These are phyloP conservation scores for Apteryx owenii DNA, from an alignment of 2,113 vertebrate species.

Conservation along the genomic window DNA sequence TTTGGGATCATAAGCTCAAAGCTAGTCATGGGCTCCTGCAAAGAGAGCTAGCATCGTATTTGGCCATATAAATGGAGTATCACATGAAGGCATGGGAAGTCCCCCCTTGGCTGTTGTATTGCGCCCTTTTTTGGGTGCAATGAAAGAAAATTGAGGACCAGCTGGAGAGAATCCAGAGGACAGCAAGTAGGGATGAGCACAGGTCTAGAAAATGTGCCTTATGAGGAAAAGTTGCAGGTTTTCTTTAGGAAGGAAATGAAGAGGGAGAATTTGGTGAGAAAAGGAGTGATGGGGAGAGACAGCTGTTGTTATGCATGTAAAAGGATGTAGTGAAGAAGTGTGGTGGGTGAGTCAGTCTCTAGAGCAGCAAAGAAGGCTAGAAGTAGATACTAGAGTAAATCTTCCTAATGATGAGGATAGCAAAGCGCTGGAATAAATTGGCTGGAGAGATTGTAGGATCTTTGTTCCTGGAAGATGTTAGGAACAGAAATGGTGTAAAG, in stretches of 20 bases:
- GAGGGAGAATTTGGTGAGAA: not conserved
- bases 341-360: not conserved
- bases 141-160: not conserved
- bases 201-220: too few species aligned
- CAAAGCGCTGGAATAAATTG: not conserved
- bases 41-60: not conserved
- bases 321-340: not conserved
- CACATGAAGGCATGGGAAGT: not conserved
- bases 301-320: not conserved
- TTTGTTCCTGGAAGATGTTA: not conserved
- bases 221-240: too few species aligned
- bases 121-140: not conserved
- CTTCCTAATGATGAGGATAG: not conserved
- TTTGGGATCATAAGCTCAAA: accelerated
- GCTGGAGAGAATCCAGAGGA: too few species aligned
- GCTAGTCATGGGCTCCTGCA: not conserved
- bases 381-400: not conserved
- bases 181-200: too few species aligned
- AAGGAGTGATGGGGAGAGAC: not conserved
- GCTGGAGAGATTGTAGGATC: not conserved
- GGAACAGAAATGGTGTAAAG: not conserved
- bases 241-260: not conserved
- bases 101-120: not conserved
- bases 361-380: not conserved
- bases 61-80: not conserved